phyloP scores from a whole-genome alignment of 2,113 vertebrate genomes.

The Calidris pugnax region DNA sequence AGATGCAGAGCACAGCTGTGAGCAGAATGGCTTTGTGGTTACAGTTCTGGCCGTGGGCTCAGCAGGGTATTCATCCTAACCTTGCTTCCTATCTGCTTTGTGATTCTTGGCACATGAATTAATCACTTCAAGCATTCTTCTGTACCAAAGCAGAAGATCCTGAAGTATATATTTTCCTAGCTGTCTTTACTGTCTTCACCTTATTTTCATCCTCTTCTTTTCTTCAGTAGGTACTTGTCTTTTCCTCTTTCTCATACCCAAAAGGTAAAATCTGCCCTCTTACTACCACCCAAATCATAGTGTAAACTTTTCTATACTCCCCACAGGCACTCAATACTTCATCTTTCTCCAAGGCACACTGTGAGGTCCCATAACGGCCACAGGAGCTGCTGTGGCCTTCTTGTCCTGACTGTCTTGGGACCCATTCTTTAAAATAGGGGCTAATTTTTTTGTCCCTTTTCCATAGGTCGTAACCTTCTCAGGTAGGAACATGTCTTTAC shows the following conservation, averaged over 20 bases:
- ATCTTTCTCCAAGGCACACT: not conserved
- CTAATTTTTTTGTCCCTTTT: not conserved
- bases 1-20: not conserved
- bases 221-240: not conserved
- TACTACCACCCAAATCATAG: not conserved
- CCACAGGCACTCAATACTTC: not conserved
- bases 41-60: not conserved
- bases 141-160: not conserved
- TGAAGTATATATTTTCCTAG: not conserved
- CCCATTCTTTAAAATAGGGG: not conserved
- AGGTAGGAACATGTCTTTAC: not conserved
- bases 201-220: not conserved
- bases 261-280: not conserved
- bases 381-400: accelerated
- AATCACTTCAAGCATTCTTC: not conserved
- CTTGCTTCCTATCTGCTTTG: not conserved
- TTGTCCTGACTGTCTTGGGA: not conserved
- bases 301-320: not conserved
- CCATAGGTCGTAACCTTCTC: not conserved
- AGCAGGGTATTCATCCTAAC: not conserved
- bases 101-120: not conserved
- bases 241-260: not conserved
- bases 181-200: not conserved
- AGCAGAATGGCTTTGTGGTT: not conserved
- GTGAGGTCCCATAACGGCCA: not conserved